These are phyloP conservation scores for Lydus trimaculatus DNA, from an alignment of 2,888 invertebrate species.

Conservation along the genomic window DNA sequence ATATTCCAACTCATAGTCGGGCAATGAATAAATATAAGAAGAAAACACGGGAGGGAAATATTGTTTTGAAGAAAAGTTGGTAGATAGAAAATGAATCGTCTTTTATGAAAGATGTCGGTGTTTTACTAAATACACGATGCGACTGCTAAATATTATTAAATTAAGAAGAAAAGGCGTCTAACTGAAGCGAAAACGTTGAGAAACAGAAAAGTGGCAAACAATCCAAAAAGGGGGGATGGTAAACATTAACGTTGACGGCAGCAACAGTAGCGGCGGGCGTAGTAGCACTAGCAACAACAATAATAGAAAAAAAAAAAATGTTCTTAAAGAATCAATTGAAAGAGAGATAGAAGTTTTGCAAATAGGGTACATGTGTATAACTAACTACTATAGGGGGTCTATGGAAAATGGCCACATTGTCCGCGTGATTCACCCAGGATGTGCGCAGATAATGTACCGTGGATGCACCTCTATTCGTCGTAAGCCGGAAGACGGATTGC, in stretches of 20 bases:
- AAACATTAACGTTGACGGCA: neutral
- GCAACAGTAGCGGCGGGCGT: neutral
- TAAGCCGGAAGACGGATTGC: slow-evolving; percentile 47
- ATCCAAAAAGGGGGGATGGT: slow-evolving; percentile 3
- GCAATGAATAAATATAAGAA: neutral
- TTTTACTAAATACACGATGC: slow-evolving; percentile 53
- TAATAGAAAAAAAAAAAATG: neutral
- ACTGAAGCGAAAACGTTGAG: slow-evolving; percentile 49
- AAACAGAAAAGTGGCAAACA: slow-evolving; percentile 11
- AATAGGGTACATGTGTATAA: no score
- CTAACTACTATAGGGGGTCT: slow-evolving; percentile 24
- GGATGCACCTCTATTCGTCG: slow-evolving; percentile 54
- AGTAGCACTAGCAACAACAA: neutral
- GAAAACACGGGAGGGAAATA: slow-evolving; percentile 43
- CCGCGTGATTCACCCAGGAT: slow-evolving; percentile 58
- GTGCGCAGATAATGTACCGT: slow-evolving; percentile 56
- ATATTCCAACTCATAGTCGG: slow-evolving; percentile 40
- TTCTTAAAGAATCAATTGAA: neutral
- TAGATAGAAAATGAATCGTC: slow-evolving; percentile 45
- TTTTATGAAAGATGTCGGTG: slow-evolving; percentile 49
- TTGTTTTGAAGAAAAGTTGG: slow-evolving; percentile 52
- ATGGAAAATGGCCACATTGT: slow-evolving; percentile 55
- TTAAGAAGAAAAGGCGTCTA: slow-evolving; percentile 57
- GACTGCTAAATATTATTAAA: slow-evolving; percentile 58
- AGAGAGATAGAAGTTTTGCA: no score